Conservation (phyloP, 2,888 invertebrate genomes). For the Gastracanthus pulcherrimus region DNA sequence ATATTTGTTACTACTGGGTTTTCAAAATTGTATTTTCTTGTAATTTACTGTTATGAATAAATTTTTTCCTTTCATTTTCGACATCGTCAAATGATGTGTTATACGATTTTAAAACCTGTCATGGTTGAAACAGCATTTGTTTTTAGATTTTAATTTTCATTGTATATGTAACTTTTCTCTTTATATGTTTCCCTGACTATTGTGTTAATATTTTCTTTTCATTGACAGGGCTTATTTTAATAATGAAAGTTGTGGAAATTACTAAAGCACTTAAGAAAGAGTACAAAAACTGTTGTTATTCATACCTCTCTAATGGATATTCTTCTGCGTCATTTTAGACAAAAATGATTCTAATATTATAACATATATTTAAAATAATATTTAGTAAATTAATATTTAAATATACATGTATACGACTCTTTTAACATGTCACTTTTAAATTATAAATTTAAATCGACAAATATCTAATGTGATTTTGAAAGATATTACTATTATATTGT, state of each 20-base stretch:
- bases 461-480: too few species aligned
- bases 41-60: too few species aligned
- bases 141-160: background rate
- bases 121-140: background rate
- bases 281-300: background rate
- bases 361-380: too few species aligned
- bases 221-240: background rate
- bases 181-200: background rate
- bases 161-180: background rate
- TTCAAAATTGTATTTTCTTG: background rate
- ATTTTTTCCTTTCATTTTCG: too few species aligned
- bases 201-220: background rate
- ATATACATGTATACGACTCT: too few species aligned
- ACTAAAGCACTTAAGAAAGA: background rate
- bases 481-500: too few species aligned
- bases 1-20: background rate
- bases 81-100: background rate
- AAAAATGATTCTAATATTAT: too few species aligned
- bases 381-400: too few species aligned
- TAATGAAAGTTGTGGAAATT: background rate
- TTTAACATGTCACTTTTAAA: too few species aligned
- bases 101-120: background rate
- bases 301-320: background rate
- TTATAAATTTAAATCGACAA: too few species aligned
- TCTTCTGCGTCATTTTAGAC: too few species aligned